Percentiles rank a stretch among this genome's conserved stretches.
Evolutionary conservation across 2,113 vertebrate species (phyloP).

Genomic region (Heloderma charlesbogerti): DNA sequence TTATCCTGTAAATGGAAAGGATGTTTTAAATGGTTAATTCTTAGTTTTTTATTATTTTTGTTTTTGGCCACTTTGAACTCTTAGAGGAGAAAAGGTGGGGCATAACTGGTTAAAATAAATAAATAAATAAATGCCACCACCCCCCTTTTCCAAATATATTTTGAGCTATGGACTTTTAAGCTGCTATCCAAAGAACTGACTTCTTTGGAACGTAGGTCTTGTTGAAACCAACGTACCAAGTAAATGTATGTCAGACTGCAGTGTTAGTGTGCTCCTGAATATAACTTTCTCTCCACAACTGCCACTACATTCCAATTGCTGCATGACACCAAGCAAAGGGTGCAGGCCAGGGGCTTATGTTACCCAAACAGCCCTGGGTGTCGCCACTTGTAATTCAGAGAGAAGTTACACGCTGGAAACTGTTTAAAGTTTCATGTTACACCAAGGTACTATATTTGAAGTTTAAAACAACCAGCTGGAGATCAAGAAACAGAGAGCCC

Average conservation of each 20-base stretch:
- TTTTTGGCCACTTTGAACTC: neutral
- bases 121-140: neutral
- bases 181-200: neutral
- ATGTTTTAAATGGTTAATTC: no score
- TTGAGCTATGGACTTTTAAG: neutral
- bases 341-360: constrained; percentile 60
- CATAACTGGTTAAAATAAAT: neutral
- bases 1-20: no score
- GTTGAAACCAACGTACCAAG: neutral
- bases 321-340: constrained; percentile 62
- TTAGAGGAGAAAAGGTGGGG: neutral
- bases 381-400: constrained; percentile 34
- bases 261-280: constrained; percentile 50
- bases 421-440: constrained; percentile 50
- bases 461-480: constrained; percentile 22
- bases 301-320: constrained; percentile 65
- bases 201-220: neutral
- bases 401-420: constrained; percentile 51
- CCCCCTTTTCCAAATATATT: neutral
- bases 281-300: constrained; percentile 65
- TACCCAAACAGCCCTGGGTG: constrained; percentile 65
- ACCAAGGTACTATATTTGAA: constrained; percentile 30
- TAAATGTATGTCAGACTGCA: neutral
- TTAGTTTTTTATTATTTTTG: neutral
- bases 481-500: constrained; percentile 4